phyloP scores from a whole-genome alignment of 2,797 vertebrate species.

The Notamacropus eugenii region DNA sequence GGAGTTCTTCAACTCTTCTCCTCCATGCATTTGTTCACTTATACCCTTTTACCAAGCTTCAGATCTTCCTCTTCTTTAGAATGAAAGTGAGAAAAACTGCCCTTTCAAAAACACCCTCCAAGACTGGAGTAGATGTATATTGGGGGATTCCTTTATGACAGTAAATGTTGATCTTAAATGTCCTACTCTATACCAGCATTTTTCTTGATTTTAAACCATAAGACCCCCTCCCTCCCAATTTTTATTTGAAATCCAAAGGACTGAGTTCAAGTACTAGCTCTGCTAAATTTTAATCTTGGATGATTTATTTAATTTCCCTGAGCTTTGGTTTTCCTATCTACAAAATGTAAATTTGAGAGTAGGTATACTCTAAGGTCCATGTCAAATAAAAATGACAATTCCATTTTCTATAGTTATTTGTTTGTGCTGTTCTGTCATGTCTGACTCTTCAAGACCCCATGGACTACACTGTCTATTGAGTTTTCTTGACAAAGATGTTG shows the following conservation, averaged over 20 bases:
- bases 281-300: background rate
- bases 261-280: background rate
- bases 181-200: background rate
- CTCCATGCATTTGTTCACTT: background rate
- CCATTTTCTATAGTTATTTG: background rate
- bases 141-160: background rate
- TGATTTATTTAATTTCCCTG: background rate
- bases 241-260: background rate
- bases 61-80: background rate
- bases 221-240: background rate
- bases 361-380: background rate
- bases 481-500: background rate
- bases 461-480: background rate
- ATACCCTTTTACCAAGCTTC: background rate
- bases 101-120: background rate
- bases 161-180: background rate
- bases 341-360: background rate
- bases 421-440: background rate
- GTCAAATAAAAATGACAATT: background rate
- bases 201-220: background rate
- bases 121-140: background rate
- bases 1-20: background rate
- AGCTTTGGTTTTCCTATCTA: background rate
- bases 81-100: background rate
- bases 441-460: background rate